Base-by-base conservation (phyloP, 2,888 invertebrate genomes). In the Tetramorium bicarinatum region DNA sequence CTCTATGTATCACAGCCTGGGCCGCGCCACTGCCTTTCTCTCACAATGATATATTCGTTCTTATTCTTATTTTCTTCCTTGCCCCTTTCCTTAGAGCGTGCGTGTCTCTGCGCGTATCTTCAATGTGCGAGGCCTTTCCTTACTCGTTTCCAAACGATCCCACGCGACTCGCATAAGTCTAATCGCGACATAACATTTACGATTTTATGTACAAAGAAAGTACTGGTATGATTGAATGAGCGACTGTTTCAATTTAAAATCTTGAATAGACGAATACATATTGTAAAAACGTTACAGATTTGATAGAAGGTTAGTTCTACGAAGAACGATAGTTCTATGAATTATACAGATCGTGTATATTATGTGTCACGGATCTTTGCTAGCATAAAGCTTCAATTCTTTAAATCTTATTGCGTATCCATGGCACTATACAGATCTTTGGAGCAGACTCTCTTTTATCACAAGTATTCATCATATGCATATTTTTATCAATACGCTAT, bases 1-100 rank as follows among this genome's bases (percentile, higher is more conserved):
- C 93, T 94, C 94, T 95, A 94, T 94, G 92, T 95, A 95, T 95
- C 94, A 95, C 94, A 95, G 95, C 95, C 95, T 94, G 94, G 93
- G 94, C 94, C 94, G 93, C 92, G 93, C 94, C 94, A 94, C 95
- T 94, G 94, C 93, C 93, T 91, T 91, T 85, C 87, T 84, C 80
- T 80, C 85, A 75, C 87, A 81, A 87, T 87, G 84, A 49, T 49
- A 64, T 83, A 86, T 84, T 86, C 82, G 4, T 44, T 66, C 25
- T 52, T 76, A 41, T 67, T 67, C 4, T n/a, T 29, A n/a, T 47
- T 64, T 34, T 18, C 21, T 47, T 38, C 18, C 11, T 34, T 29
- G 29, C 44, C 44, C 29, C 13, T 34, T 21, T 7, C 15, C 34
- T 66, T 47, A 52, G n/a, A 67, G 54, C 56, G 6, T 49, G 11